Conservation (phyloP, 2,888 invertebrate genomes). For the Pecten maximus region DNA sequence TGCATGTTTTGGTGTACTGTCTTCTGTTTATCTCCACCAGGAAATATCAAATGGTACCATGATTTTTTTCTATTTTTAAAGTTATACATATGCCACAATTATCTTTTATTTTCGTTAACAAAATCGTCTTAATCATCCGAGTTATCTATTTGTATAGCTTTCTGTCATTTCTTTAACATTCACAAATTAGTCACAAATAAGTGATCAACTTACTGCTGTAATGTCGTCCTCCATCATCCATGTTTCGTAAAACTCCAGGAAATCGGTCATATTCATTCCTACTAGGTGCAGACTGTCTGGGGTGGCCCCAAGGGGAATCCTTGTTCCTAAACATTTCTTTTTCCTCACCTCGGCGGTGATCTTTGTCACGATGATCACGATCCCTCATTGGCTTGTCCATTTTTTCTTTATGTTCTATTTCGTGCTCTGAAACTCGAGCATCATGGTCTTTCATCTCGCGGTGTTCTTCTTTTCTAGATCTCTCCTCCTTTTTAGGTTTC, state of each 20-base stretch:
- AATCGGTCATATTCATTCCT: conserved; percentile 5
- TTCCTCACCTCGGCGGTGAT: conserved; percentile 24
- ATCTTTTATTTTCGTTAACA: too few species aligned
- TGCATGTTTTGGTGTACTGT: too few species aligned
- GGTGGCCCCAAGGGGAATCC: conserved; percentile 33
- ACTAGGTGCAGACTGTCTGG: conserved; percentile 19
- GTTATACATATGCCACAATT: too few species aligned
- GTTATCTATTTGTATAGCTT: too few species aligned
- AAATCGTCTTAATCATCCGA: too few species aligned
- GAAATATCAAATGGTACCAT: too few species aligned
- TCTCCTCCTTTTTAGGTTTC: conserved; percentile 53
- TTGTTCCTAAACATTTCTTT: conserved; percentile 50
- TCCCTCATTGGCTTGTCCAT: background rate
- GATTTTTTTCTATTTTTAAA: too few species aligned
- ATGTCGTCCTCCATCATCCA: conserved; percentile 44
- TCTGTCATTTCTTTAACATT: too few species aligned
- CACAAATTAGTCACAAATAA: too few species aligned
- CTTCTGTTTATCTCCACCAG: too few species aligned
- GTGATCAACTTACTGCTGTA: conserved; percentile 41
- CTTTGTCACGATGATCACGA: conserved; percentile 15
- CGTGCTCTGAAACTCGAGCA: conserved; percentile 22
- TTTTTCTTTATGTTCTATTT: background rate
- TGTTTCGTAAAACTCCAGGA: conserved; percentile 10
- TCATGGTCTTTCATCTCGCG: conserved; percentile 46
- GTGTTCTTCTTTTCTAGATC: conserved; percentile 42